Conservation (phyloP, 2,113 vertebrate species). For the Micronycteris hirsuta region DNA sequence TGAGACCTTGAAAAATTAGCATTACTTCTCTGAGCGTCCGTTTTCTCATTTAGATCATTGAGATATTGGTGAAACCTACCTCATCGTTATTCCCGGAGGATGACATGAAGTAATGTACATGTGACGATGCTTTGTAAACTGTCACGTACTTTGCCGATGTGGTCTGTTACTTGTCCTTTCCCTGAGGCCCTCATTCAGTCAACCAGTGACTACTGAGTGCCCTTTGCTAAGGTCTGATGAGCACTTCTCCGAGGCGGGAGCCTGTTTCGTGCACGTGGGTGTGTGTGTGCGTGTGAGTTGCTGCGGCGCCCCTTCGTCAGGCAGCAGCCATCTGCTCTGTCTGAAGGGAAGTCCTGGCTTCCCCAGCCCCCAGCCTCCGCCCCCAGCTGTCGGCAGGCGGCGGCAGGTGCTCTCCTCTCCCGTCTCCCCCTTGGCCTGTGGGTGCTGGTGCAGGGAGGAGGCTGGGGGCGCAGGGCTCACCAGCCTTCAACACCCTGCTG, state of each 20-base stretch:
- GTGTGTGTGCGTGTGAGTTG: neutral
- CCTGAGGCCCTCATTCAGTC: neutral
- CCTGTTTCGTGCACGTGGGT: neutral
- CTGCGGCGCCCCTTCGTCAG: neutral
- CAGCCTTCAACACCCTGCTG: slow-evolving; percentile 25
- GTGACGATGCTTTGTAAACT: neutral
- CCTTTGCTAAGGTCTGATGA: neutral
- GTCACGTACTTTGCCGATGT: neutral
- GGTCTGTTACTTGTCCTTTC: neutral
- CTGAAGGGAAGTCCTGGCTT: slow-evolving; percentile 15
- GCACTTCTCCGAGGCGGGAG: neutral
- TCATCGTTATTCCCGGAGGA: neutral
- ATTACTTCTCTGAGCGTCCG: neutral
- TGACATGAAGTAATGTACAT: neutral
- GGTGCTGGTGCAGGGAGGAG: neutral
- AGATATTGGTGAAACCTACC: neutral
- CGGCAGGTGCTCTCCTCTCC: neutral
- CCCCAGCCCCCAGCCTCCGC: neutral
- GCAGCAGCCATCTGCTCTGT: neutral
- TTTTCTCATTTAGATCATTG: neutral
- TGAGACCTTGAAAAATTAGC: neutral
- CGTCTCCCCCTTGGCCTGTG: neutral
- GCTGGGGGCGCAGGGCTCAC: neutral
- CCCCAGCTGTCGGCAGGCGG: neutral
- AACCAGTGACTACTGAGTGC: neutral